phyloP scores from a whole-genome alignment of 2,113 vertebrate genomes.

The Callorhinus ursinus region DNA sequence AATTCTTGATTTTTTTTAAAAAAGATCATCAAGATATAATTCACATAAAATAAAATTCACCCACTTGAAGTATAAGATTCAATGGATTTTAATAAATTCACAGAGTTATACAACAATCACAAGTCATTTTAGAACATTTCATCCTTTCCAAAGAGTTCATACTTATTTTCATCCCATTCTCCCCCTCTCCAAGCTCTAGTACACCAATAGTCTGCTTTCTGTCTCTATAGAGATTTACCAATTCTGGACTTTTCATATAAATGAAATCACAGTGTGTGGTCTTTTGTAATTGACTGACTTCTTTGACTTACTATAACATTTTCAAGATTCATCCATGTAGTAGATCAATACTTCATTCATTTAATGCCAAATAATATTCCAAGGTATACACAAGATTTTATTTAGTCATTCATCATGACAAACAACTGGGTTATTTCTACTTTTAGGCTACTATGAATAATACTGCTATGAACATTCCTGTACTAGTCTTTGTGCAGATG shows the following conservation, averaged over 20 bases:
- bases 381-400: neutral
- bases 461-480: neutral
- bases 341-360: neutral
- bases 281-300: neutral
- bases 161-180: neutral
- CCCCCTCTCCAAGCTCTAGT: neutral
- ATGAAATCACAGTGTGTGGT: neutral
- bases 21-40: neutral
- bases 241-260: neutral
- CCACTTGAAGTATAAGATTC: neutral
- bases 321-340: neutral
- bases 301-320: neutral
- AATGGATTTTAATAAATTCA: neutral
- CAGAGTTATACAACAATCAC: neutral
- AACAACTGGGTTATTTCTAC: neutral
- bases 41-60: conserved; percentile 15
- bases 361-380: neutral
- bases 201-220: neutral
- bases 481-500: neutral
- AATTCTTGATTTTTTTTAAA: neutral
- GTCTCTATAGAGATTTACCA: neutral
- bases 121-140: neutral
- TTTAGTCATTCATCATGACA: conserved; percentile 13
- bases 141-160: neutral
- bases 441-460: neutral